Percentiles rank a stretch among this genome's conserved stretches.
Evolutionary conservation across 1,140 invertebrate genomes (phyloP).

Genomic region (Acromyrmex charruanus): DNA sequence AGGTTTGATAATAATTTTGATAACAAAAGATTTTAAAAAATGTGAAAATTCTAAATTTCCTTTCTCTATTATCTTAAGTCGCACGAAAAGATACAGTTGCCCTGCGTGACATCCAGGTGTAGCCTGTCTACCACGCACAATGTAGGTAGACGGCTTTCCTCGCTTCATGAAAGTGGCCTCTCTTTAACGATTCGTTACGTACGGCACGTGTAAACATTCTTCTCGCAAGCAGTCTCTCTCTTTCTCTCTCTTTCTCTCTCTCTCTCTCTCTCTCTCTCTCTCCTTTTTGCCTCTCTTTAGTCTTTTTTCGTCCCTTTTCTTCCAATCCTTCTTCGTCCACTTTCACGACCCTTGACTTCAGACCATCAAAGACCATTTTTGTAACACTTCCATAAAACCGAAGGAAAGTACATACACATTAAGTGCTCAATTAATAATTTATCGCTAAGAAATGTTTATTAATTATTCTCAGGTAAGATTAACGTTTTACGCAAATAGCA

Average conservation of each 20-base stretch:
- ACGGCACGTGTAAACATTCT: conserved; percentile 73
- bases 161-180: conserved; percentile 79
- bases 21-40: neutral
- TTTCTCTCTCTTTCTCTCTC: conserved; percentile 28
- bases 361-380: conserved; percentile 12
- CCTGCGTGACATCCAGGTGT: conserved; percentile 17
- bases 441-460: neutral
- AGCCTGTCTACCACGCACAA: conserved; percentile 71
- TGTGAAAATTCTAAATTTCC: neutral
- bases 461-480: conserved; percentile 12
- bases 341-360: conserved; percentile 25
- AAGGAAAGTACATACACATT: neutral
- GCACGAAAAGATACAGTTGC: conserved; percentile 24
- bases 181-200: conserved; percentile 75
- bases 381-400: conserved; percentile 19
- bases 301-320: neutral
- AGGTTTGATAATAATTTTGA: neutral
- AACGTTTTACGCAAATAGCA: neutral
- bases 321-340: conserved; percentile 29
- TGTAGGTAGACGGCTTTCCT: conserved; percentile 83
- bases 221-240: conserved; percentile 56
- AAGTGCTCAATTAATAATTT: conserved; percentile 14
- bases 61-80: neutral
- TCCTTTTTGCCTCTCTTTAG: neutral
- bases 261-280: neutral